Evolutionary conservation across 53 echinoderm and acorn worm genomes (phyloP).

Genomic region (Henricia sp.): DNA sequence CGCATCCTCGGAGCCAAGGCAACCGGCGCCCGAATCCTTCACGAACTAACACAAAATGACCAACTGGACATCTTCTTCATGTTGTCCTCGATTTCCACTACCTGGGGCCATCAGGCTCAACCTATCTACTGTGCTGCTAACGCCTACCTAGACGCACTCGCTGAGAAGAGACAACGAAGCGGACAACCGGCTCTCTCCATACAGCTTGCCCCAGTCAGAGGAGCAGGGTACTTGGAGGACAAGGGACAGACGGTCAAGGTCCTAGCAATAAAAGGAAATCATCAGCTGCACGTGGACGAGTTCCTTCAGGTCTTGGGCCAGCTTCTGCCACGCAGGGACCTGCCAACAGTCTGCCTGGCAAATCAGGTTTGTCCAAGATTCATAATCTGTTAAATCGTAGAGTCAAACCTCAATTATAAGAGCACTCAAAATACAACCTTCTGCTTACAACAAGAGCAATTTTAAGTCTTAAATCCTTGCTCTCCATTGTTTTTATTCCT

Average conservation of each 20-base stretch:
- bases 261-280: conserved; percentile 50
- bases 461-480: too few relatives aligned
- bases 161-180: conserved; percentile 60
- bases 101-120: conserved; percentile 82
- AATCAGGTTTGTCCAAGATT: conserved; percentile 77
- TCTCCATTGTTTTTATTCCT: too few relatives aligned
- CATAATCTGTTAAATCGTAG: conserved; percentile 31
- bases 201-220: conserved; percentile 71
- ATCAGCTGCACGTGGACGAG: conserved; percentile 82
- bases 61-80: conserved; percentile 82
- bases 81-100: too few relatives aligned
- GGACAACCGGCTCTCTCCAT: conserved; percentile 81
- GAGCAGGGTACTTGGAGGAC: conserved; percentile 67
- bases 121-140: conserved; percentile 66
- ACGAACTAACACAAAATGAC: conserved; percentile 62
- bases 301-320: conserved; percentile 73
- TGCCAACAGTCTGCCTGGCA: conserved; percentile 83
- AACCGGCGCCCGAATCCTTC: conserved; percentile 57
- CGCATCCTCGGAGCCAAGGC: conserved; percentile 68
- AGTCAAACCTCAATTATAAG: too few relatives aligned
- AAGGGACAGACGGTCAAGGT: conserved; percentile 55
- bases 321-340: conserved; percentile 62
- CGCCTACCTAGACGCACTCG: conserved; percentile 68
- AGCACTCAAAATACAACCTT: too few relatives aligned
- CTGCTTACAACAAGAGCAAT: too few relatives aligned